These are phyloP conservation scores for Elephantulus edwardii DNA, from an alignment of 2,113 vertebrate species.

Conservation along the genomic window DNA sequence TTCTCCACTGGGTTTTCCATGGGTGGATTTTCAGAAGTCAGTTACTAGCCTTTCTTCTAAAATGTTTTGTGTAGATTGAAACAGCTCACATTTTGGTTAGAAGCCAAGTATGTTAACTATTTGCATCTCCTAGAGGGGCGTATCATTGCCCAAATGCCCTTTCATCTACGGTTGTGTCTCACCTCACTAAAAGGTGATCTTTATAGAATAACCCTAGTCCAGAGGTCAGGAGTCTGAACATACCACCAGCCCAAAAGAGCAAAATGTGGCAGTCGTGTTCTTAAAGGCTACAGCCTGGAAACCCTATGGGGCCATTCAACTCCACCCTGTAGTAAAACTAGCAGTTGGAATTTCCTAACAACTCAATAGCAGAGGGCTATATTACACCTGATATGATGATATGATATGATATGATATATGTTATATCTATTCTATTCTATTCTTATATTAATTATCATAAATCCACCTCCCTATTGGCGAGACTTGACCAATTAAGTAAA, in stretches of 20 bases:
- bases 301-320: background rate
- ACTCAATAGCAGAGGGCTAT: background rate
- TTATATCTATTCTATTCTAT: no score
- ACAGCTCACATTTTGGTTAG: no score
- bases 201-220: background rate
- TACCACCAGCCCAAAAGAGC: background rate
- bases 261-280: background rate
- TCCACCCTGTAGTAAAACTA: background rate
- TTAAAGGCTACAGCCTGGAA: background rate
- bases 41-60: no score
- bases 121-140: background rate
- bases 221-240: no score
- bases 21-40: background rate
- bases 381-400: no score
- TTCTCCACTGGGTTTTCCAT: background rate
- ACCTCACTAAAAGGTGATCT: background rate
- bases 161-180: background rate
- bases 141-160: background rate
- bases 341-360: background rate
- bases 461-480: background rate
- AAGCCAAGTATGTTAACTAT: background rate
- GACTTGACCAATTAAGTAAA: background rate
- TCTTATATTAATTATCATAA: no score
- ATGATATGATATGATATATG: no score
- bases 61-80: no score